Percentiles rank a stretch among this genome's conserved stretches.
Conservation (phyloP, 2,888 invertebrate genomes). For the Pollenia griseotomentosa region DNA sequence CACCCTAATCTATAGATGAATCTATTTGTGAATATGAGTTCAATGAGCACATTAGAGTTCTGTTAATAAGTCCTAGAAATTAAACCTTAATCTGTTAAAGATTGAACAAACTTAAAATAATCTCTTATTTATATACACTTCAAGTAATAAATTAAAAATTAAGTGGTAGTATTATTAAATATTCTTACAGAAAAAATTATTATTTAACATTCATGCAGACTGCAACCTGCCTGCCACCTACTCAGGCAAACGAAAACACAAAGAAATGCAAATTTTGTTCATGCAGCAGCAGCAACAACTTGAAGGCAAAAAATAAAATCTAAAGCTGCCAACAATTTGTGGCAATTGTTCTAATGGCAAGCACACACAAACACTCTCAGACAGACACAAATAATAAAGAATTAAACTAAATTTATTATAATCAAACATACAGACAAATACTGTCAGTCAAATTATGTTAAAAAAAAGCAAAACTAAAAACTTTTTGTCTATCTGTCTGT, state of each 20-base stretch:
- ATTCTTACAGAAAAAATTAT: constrained; percentile 24
- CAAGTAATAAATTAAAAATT: constrained; percentile 22
- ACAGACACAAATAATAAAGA: constrained; percentile 33
- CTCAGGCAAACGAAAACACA: background rate
- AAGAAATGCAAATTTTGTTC: constrained; percentile 21
- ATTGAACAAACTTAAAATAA: background rate
- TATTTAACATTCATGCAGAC: constrained; percentile 54
- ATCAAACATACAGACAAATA: constrained; percentile 38
- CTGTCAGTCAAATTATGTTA: constrained; percentile 57
- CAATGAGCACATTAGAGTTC: no score
- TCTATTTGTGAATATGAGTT: no score
- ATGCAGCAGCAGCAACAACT: constrained; percentile 7
- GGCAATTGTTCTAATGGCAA: constrained; percentile 61
- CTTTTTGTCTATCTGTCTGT: constrained; percentile 32
- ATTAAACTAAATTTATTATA: constrained; percentile 55
- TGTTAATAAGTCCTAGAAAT: no score
- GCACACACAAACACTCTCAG: background rate
- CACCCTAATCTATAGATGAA: no score
- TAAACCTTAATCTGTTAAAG: no score
- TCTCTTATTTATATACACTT: constrained; percentile 18
- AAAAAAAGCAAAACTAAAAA: constrained; percentile 27
- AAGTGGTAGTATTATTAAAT: constrained; percentile 25
- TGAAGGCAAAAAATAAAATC: constrained; percentile 17
- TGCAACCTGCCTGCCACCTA: constrained; percentile 48
- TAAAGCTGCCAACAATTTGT: constrained; percentile 54